phyloP scores from a whole-genome alignment of 2,113 vertebrate genomes.

The Turdus rufiventris region DNA sequence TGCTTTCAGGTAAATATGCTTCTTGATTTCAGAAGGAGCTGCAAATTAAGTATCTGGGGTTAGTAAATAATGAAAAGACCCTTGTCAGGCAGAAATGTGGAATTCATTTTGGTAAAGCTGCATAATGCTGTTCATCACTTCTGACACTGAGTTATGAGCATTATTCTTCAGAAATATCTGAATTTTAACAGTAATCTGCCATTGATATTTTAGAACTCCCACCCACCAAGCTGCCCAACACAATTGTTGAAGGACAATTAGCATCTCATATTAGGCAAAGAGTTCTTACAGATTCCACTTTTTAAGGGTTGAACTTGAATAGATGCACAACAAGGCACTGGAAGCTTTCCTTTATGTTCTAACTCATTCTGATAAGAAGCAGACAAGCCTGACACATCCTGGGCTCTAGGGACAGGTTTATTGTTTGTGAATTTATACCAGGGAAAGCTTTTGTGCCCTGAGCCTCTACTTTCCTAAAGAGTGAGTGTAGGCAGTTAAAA shows the following conservation, averaged over 20 bases:
- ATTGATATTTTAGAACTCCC: conserved; percentile 50
- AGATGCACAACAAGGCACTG: not conserved
- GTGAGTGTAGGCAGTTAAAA: not conserved
- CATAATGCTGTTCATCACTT: not conserved
- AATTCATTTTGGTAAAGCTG: not conserved
- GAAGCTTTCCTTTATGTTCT: not conserved
- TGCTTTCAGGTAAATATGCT: not conserved
- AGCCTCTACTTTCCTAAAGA: not conserved
- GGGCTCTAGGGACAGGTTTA: not conserved
- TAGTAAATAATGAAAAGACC: not conserved
- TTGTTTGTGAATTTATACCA: conserved; percentile 33
- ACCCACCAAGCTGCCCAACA: conserved; percentile 28
- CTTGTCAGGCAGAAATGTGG: not conserved
- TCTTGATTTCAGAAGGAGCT: not conserved
- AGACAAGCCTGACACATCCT: not conserved
- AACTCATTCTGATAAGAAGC: not conserved
- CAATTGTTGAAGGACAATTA: not conserved
- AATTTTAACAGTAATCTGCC: conserved; percentile 16
- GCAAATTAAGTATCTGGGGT: not conserved
- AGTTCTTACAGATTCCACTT: not conserved
- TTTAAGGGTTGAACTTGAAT: not conserved
- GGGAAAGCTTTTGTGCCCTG: not conserved
- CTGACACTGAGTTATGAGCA: not conserved
- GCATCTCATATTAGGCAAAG: not conserved
- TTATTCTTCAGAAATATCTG: conserved; percentile 22